Evolutionary conservation across 2,888 invertebrate species (phyloP).

Genomic region (Plutella xylostella): DNA sequence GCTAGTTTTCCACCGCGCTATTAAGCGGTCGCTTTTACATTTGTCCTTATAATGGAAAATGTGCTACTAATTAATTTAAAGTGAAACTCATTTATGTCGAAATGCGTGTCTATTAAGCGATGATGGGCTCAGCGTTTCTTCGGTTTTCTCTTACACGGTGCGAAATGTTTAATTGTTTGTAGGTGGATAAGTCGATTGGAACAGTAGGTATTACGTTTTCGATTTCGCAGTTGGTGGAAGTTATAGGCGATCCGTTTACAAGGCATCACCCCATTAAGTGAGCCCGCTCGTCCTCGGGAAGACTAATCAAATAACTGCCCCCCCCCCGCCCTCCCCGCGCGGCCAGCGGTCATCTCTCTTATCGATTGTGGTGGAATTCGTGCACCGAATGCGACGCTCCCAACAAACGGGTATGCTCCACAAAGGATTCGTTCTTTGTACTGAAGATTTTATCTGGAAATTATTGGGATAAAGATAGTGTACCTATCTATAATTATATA

Average conservation of each 20-base stretch:
- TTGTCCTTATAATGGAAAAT: slow-evolving; percentile 71
- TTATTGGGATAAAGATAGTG: no score
- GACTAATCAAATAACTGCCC: slow-evolving; percentile 71
- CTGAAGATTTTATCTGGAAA: no score
- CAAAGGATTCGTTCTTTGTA: no score
- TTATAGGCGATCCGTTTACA: slow-evolving; percentile 65
- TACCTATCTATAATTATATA: no score
- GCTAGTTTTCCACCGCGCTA: slow-evolving; percentile 69
- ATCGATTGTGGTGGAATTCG: slow-evolving; percentile 71
- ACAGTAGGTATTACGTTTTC: slow-evolving; percentile 33
- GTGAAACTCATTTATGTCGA: slow-evolving; percentile 68
- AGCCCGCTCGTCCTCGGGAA: slow-evolving; percentile 70
- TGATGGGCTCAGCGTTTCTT: slow-evolving; percentile 57
- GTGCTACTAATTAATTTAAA: slow-evolving; percentile 70
- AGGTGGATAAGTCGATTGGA: slow-evolving; percentile 39
- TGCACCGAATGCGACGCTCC: slow-evolving; percentile 68
- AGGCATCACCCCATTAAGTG: slow-evolving; percentile 67
- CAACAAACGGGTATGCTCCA: slow-evolving; percentile 46
- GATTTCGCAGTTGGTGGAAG: slow-evolving; percentile 36
- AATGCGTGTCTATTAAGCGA: slow-evolving; percentile 67
- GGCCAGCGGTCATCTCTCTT: slow-evolving; percentile 69
- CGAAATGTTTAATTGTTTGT: slow-evolving; percentile 47
- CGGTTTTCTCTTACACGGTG: slow-evolving; percentile 36
- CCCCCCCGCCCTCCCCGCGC: slow-evolving; percentile 47
- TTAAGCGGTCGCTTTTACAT: slow-evolving; percentile 70